Evolutionary conservation across 1,140 invertebrate genomes (phyloP), one percentile per base, ranked within the genome.

Genomic region (Pachyrhynchus sulphureomaculatus): DNA sequence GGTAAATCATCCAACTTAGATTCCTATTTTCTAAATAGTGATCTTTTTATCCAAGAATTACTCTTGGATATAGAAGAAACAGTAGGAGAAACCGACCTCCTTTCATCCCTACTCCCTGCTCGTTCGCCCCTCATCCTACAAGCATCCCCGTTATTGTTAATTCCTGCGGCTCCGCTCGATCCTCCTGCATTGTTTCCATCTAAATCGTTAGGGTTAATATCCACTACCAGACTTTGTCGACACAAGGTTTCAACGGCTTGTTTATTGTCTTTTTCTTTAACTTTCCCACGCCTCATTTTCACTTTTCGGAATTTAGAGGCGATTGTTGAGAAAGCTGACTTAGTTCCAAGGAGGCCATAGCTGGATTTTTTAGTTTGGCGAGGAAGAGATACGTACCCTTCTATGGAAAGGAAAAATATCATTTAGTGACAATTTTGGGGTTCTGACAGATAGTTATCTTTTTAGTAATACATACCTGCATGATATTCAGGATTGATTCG

Each of bases 201-300:
- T 18, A 9, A 9, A 4, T 26, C 13, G 8, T 48, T 29, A n/a
- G 39, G 29, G 18, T 37, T 64, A 9, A 84, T 76, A 64, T 84
- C 80, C 6, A 88, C 85, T 0, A 87, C 71, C 0, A 88, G 73
- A 73, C 86, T 88, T 64, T 88, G 86, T 18, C 86, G 70, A 61
- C 87, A 88, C 0, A 88, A 73, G 15, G 79, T 80, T 2, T 85
- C 81, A 0, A 88, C 82, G 0, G 85, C 81, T 36, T 82, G 81
- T 67, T 83, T 77, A 39, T 72, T 76, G 66, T 69, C 36, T 64
- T 65, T 69, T 55, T 76, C 72, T 3, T 75, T 71, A 0, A 75
- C 78, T 57, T 79, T 81, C 9, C 72, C 70, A 26, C 76, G 70
- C 44, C 80, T 73, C 68, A 83, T 72, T 62, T 78, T 79, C 0